Evolutionary conservation across 23 tunicate species (phyloP).

Genomic region (Botrylloides violaceus): DNA sequence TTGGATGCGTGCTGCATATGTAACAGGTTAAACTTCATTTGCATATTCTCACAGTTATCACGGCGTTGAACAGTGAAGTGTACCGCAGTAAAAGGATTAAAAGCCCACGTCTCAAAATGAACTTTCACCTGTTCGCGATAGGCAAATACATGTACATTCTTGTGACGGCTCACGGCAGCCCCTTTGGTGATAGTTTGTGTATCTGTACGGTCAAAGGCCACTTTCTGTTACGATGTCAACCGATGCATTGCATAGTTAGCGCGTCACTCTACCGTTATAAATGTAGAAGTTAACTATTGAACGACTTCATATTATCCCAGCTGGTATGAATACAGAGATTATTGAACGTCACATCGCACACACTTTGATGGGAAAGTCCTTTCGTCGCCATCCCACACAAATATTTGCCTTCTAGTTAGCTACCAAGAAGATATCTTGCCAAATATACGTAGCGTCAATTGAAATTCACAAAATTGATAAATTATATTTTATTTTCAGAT

Average conservation of each 20-base stretch:
- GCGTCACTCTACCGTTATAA: background rate
- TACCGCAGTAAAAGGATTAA: no score
- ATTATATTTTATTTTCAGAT: background rate
- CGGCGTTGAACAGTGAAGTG: no score
- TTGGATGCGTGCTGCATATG: no score
- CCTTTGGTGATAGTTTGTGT: no score
- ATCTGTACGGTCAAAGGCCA: background rate
- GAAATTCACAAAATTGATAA: background rate
- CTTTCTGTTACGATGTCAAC: background rate
- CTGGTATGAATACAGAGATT: conserved; percentile 1
- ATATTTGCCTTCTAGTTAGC: background rate
- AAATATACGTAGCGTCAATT: background rate
- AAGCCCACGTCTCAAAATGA: no score
- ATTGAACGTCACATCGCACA: background rate
- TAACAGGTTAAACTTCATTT: no score
- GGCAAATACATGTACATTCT: no score
- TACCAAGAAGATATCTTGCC: background rate
- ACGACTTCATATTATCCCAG: background rate
- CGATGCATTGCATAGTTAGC: background rate
- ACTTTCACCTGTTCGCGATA: no score
- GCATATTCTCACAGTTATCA: no score
- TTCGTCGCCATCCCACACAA: background rate
- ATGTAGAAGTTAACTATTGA: background rate
- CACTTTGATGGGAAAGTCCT: background rate
- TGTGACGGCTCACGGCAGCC: no score